Evolutionary conservation across 2,888 invertebrate species (phyloP), one percentile per base, ranked within the genome.

Genomic region (Hydrotaea diabolus): DNA sequence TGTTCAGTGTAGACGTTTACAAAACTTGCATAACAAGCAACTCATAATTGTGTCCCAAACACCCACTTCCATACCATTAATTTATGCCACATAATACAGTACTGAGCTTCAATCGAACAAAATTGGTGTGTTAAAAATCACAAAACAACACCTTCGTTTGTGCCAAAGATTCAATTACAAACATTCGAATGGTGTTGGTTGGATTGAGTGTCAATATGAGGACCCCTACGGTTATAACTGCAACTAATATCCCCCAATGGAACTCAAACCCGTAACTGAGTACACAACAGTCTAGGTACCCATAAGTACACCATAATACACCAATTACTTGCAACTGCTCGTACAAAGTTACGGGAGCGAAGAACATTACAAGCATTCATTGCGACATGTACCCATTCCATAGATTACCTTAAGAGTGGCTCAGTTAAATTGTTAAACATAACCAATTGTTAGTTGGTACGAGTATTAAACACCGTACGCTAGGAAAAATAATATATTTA

Each of bases 121-220:
- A 71, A 71, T 59, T 75, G 75, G 78, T 75, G 36, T 55, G 62
- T 62, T 71, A 78, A 71, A 62, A 82, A 78, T 78, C 39, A 43
- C 26, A 71, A 71, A 75, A 62, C 23, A 53, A 59, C 53, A 78
- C 62, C 62, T 72, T 36, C 66, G 69, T 46, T 71, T 36, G 62
- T 53, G 53, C n/a, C 55, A 55, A 2, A 55, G 55, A 55, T 21
- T 21, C 55, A 55, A 19, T 55, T 55, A 21, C 2, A 21, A 55
- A 21, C 55, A 55, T 21, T 21, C 9, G 39, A 39, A 9, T 11
- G 39, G 39, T 39, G 39, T 39, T 39, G 39, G 39, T 4, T 4
- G 1, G 13, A 11, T 39, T 11, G 31, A 31, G n/a, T 31, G 31
- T 31, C 31, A 7, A 53, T 53, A 17, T 15, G 53, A 17, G 53